A percentile compares a stretch with the other conserved stretches of the same genome.
phyloP scores from a whole-genome alignment of 2,113 vertebrate species.

The Mustela lutreola region DNA sequence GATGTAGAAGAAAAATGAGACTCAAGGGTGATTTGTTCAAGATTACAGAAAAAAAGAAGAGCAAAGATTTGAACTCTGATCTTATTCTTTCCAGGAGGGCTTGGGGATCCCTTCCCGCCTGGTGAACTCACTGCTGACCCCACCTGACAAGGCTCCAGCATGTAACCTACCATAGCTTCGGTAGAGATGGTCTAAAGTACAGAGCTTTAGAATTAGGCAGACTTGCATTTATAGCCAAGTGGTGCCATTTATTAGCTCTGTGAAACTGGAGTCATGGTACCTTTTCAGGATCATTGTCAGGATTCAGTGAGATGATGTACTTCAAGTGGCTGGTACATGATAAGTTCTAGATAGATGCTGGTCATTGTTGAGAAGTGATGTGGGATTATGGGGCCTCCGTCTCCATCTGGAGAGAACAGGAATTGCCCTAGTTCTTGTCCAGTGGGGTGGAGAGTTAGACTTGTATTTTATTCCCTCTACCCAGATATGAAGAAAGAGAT shows the following conservation, averaged over 20 bases:
- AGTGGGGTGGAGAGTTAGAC: neutral
- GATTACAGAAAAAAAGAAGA: neutral
- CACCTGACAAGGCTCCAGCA: neutral
- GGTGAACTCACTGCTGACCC: neutral
- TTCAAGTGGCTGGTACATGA: neutral
- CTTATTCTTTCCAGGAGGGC: neutral
- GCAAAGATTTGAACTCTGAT: neutral
- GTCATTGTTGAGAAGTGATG: neutral
- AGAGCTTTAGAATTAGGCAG: neutral
- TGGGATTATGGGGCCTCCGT: neutral
- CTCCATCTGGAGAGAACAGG: neutral
- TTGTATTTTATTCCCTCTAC: neutral
- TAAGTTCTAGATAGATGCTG: neutral
- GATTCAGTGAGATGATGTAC: neutral
- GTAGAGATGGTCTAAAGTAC: neutral
- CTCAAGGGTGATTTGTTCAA: neutral
- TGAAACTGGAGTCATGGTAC: neutral
- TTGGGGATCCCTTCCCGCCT: neutral
- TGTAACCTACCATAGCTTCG: fast-evolving
- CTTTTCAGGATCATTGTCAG: neutral
- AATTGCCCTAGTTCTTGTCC: neutral
- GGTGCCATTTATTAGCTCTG: neutral
- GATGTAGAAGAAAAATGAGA: conserved; percentile 48
- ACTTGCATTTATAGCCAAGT: neutral
- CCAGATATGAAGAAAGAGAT: conserved; percentile 53